Evolutionary conservation across 2,888 invertebrate species (phyloP), one percentile per base, ranked within the genome.

Genomic region (Andricus curvator): DNA sequence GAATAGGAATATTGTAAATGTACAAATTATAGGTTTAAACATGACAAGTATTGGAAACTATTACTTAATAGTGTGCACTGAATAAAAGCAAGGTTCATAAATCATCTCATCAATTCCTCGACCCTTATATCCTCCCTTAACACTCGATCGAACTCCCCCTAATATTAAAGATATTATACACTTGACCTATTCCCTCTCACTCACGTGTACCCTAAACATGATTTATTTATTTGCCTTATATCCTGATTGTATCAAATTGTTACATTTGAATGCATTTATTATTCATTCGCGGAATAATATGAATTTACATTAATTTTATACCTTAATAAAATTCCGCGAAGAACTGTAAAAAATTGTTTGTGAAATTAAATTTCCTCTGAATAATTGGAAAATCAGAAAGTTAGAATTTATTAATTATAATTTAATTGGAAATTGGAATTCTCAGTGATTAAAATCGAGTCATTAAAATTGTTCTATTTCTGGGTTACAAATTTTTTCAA

Each of bases 21-120:
- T 11, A 37, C 11, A 66, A 66, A 33, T 20, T 1, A 66, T 37
- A 37, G 65, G n/a, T 3, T 66, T 66, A 0, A 20, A 9, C 6
- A 66, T n/a, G 65, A 8, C 65, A 29, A 3, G 4, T 66, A 37
- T 66, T 29, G 20, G 8, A 3, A 37, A 33, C 65, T 66, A 66
- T 66, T 9, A 37, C 29, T 51, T 51, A 51, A 51, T 20, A 70
- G 29, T 20, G 51, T 51, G 25, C 70, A 70, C 1, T 51, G 70
- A 51, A 70, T 51, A 17, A 13, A n/a, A 29, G 11, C 51, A 8
- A 33, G 51, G 29, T 51, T 44, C 70, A 70, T 70, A 70, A 70
- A 70, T 70, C 70, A 51, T 70, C 70, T 51, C 51, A 33, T 70
- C 70, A 70, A 70, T 70, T 70, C 70, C 51, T 70, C 70, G 70